A percentile compares a stretch with the other conserved stretches of the same genome.
Conservation (phyloP, 2,888 invertebrate genomes). For the Drosophila prolongata region DNA sequence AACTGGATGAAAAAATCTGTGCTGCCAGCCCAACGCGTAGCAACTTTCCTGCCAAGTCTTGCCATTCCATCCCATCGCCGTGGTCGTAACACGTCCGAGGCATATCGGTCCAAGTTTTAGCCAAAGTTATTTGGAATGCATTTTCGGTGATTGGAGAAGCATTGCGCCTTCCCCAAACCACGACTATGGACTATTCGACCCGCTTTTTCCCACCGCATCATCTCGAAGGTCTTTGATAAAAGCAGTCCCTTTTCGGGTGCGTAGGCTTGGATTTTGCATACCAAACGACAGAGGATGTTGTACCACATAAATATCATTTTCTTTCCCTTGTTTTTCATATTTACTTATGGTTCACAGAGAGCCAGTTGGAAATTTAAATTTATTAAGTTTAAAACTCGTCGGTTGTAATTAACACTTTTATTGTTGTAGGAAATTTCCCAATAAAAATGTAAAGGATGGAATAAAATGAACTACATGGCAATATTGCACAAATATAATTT, state of each 20-base stretch:
- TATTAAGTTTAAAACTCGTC: too few species aligned
- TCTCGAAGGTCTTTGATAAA: not conserved
- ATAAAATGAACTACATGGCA: too few species aligned
- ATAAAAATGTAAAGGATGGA: too few species aligned
- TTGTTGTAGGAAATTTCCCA: too few species aligned
- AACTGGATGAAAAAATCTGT: slow-evolving; percentile 72
- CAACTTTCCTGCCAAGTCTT: slow-evolving; percentile 3
- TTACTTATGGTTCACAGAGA: too few species aligned
- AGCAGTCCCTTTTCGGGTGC: not conserved
- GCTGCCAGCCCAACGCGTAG: slow-evolving; percentile 23
- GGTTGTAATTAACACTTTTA: too few species aligned
- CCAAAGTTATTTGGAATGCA: slow-evolving; percentile 51
- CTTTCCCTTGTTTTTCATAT: too few species aligned
- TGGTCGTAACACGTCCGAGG: slow-evolving; percentile 9
- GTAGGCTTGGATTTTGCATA: too few species aligned
- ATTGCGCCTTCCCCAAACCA: not conserved
- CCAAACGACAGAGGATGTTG: too few species aligned
- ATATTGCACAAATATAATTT: too few species aligned
- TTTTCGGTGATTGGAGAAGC: slow-evolving; percentile 43
- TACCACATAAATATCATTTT: too few species aligned
- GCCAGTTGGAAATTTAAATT: too few species aligned
- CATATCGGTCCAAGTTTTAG: slow-evolving; percentile 30
- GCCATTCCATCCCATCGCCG: slow-evolving; percentile 9
- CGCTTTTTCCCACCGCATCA: not conserved
- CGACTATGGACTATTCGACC: not conserved